Percentiles rank a stretch among this genome's conserved stretches.
phyloP scores from a whole-genome alignment of 2,888 invertebrate species.

The Andrena fulva region DNA sequence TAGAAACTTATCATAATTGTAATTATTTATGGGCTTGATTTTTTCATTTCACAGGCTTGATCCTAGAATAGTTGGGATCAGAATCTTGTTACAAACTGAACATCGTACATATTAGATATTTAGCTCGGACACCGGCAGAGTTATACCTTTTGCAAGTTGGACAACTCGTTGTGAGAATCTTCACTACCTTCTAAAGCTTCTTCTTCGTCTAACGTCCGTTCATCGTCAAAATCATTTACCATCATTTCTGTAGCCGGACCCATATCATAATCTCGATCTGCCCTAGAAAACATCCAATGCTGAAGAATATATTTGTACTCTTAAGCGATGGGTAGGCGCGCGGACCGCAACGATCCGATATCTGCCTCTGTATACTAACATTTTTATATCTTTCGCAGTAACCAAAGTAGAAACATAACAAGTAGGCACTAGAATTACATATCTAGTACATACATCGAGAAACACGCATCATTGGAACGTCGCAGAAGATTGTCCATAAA shows the following conservation, averaged over 20 bases:
- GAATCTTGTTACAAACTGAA: conserved; percentile 73
- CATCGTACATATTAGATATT: conserved; percentile 52
- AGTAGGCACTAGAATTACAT: conserved; percentile 48
- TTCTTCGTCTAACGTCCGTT: conserved; percentile 98
- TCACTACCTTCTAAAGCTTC: conserved; percentile 96
- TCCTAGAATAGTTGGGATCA: conserved; percentile 75
- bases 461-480: conserved; percentile 32
- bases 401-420: conserved; percentile 72
- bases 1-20: conserved; percentile 75
- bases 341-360: neutral
- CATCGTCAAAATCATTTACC: conserved; percentile 99
- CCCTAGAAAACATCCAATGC: conserved; percentile 71
- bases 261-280: conserved; percentile 88
- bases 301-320: neutral
- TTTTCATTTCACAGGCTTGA: conserved; percentile 76
- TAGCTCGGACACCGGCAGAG: conserved; percentile 23
- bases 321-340: neutral
- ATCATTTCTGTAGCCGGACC: conserved; percentile 98
- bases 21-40: conserved; percentile 76
- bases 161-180: conserved; percentile 95
- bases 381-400: conserved; percentile 68
- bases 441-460: conserved; percentile 20
- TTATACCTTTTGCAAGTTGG: conserved; percentile 92
- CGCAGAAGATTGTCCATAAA: conserved; percentile 20
- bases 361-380: conserved; percentile 68